Evolutionary conservation across 2,113 vertebrate species (phyloP), one percentile per base, ranked within the genome.

Genomic region (Callipepla squamata): DNA sequence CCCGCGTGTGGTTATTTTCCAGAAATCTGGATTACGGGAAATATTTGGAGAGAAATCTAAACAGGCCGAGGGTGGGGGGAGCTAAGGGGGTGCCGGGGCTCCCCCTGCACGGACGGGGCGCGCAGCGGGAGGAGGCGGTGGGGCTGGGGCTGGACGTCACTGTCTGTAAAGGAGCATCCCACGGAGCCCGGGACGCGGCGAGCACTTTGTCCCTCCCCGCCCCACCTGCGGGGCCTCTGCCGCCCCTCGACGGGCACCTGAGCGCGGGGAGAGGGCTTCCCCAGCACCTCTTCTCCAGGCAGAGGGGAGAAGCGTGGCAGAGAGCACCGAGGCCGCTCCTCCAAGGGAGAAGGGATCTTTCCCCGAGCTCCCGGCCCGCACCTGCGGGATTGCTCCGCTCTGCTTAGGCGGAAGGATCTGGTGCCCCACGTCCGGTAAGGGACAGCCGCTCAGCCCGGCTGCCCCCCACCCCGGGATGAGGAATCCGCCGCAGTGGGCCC

Each of bases 21-120:
- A 95, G 94, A 93, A 96, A 94, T 93, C 84, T 80, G 91, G 94
- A 95, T 96, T 94, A 93, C 93, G 93, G 95, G 89, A 94, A 93
- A 94, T 94, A 95, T 89, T 93, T 90, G 80, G 84, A 92, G 53
- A n/a, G 84, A 91, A 96, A 96, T 94, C 92, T 84, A 94, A 96
- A 96, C 93, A 96, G 76, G 94, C 73, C 76, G 95, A 63, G 74
- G 77, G 73, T 62, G 78, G 73, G 84, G 81, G 74, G 85, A 51
- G 36, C 22, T 38, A 8, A 57, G 68, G 72, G 68, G 51, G 78
- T 73, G 70, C 51, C 7, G 69, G 61, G 67, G 62, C 69, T 86
- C 59, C 80, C 80, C 11, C 73, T 34, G 48, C 80, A 10, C 30
- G 32, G 40, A 47, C 50, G 69, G 58, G 32, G 26, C 25, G 72